Evolutionary conservation across 2,113 vertebrate genomes (phyloP).

Genomic region (Oncorhynchus clarkii): DNA sequence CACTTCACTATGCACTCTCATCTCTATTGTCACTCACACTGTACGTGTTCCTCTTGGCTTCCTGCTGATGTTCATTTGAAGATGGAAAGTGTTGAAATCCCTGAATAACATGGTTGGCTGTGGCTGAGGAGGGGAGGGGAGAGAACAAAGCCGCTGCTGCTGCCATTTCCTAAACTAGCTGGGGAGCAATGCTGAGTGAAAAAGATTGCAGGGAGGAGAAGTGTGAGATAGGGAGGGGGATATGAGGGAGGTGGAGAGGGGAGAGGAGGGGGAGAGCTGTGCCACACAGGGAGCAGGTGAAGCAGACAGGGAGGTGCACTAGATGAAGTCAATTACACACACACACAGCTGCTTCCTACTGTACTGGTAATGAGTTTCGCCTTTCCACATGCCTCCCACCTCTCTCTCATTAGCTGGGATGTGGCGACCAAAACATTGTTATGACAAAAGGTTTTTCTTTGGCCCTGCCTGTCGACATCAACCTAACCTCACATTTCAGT

Average conservation of each 20-base stretch:
- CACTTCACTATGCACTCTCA: too few species aligned
- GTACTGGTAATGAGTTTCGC: slow-evolving; percentile 34
- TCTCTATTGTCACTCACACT: too few species aligned
- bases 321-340: slow-evolving; percentile 49
- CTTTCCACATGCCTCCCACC: slow-evolving; percentile 33
- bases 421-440: slow-evolving; percentile 39
- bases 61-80: background rate
- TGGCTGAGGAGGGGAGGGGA: background rate
- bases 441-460: slow-evolving; percentile 44
- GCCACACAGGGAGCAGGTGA: background rate
- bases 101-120: background rate
- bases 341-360: background rate
- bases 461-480: background rate
- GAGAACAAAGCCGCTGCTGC: background rate
- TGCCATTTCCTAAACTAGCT: background rate
- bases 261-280: background rate
- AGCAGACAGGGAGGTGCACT: slow-evolving; percentile 29
- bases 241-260: background rate
- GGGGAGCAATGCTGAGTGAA: background rate
- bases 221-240: background rate
- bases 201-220: background rate
- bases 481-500: background rate
- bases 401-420: slow-evolving; percentile 53
- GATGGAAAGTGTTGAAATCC: background rate
- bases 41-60: background rate